Evolutionary conservation across 2,888 invertebrate species (phyloP), one percentile per base, ranked within the genome.

Genomic region (Hecatera dysodea): DNA sequence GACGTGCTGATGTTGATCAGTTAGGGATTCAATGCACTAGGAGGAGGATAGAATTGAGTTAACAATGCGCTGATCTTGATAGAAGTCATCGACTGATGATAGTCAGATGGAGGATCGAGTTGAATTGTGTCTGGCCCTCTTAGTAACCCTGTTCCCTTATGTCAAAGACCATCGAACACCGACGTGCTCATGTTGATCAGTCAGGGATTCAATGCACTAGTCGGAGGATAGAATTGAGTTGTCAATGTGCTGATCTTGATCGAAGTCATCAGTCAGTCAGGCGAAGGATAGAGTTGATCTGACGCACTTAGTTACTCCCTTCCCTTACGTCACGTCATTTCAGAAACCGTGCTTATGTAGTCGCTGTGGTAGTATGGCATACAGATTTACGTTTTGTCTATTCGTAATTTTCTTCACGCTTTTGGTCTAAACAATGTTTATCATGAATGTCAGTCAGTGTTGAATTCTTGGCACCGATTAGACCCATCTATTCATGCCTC

Each of bases 391-490:
- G 9, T 46, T 24, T 27, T 29, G 7, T n/a, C 19, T 48, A 52
- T 39, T 44, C 5, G 11, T 52, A 19, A 65, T 71, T 76, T 72
- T 62, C 52, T 22, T 52, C 76, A 71, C 75, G 72, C 66, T 33
- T 29, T 27, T 24, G 27, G 15, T 50, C 56, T 52, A 17, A 72
- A 59, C 66, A 65, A 66, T 17, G 75, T 52, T 33, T 60, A 56
- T 64, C 60, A 68, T 48, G 63, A 52, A 57, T 67, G 68, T 52
- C 67, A 61, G 59, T 64, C 68, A 73, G 29, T 77, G 60, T 52
- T 73, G 55, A 78, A 73, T 69, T 68, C 68, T 78, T 78, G 77
- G 78, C 73, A 73, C 52, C 53, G 57, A 61, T 62, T 29, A 27
- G 29, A 29, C 19, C 63, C 52, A 62, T 39, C 61, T 62, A 64